Evolutionary conservation across 64 coral and sea anemone genomes (phyloP).

Genomic region (Porites australiensis): DNA sequence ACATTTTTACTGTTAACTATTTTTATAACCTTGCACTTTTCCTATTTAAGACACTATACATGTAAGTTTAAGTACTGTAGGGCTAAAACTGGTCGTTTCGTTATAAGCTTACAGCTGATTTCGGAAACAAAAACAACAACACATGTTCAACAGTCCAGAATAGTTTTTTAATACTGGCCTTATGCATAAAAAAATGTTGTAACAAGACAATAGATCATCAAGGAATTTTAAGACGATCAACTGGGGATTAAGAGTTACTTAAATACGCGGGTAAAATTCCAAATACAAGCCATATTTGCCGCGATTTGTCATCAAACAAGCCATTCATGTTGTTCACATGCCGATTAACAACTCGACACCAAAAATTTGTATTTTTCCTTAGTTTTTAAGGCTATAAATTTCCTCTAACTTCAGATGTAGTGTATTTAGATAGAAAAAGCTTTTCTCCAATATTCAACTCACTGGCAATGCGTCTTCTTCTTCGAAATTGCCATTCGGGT

Average conservation of each 20-base stretch:
- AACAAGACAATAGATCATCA: neutral
- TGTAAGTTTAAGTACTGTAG: no score
- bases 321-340: neutral
- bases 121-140: neutral
- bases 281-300: neutral
- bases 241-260: no score
- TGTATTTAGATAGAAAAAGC: no score
- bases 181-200: neutral
- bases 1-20: no score
- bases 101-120: no score
- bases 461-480: slow-evolving; percentile 34
- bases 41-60: no score
- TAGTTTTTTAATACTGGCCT: neutral
- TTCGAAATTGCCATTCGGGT: neutral
- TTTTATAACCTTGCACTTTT: no score
- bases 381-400: neutral
- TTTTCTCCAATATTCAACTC: neutral
- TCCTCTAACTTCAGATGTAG: no score
- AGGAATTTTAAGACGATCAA: neutral
- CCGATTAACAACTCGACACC: neutral
- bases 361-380: neutral
- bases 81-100: no score
- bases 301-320: neutral
- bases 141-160: neutral
- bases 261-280: neutral